A percentile compares a stretch with the other conserved stretches of the same genome.
Conservation (phyloP, 2,888 invertebrate genomes). For the Drosophila pseudotakahashii region DNA sequence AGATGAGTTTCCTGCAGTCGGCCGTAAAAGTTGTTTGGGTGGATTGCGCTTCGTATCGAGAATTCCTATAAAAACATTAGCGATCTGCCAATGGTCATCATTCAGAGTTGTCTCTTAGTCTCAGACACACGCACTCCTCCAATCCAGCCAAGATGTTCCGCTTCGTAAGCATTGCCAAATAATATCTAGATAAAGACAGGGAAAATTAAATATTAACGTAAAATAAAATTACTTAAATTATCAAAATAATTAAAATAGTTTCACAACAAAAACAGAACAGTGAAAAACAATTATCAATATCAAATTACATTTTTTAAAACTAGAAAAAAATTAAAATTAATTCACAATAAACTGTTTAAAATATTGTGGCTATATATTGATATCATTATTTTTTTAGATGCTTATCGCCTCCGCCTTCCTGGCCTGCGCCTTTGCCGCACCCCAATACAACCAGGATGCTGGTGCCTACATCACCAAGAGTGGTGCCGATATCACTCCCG, state of each 20-base stretch:
- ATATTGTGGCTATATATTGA: too few relatives aligned
- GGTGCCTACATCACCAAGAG: conserved; percentile 49
- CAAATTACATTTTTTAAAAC: too few relatives aligned
- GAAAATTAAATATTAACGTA: conserved; percentile 12
- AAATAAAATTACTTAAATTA: not conserved
- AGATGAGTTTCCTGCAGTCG: conserved; percentile 71
- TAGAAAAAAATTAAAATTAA: too few relatives aligned
- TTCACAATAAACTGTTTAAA: too few relatives aligned
- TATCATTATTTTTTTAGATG: conserved; percentile 40
- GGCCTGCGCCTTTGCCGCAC: conserved; percentile 56
- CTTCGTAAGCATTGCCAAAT: conserved; percentile 54
- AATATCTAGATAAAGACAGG: too few relatives aligned
- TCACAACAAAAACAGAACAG: too few relatives aligned
- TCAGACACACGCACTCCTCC: conserved; percentile 35
- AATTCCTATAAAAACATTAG: conserved; percentile 65
- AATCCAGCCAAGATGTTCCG: conserved; percentile 66
- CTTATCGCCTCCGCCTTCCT: conserved; percentile 60
- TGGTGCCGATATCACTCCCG: conserved; percentile 66
- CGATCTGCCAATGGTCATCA: conserved; percentile 52
- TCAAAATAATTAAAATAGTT: too few relatives aligned
- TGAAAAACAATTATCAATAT: too few relatives aligned
- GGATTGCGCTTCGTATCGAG: conserved; percentile 54
- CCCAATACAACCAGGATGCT: conserved; percentile 45
- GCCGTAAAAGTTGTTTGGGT: conserved; percentile 50
- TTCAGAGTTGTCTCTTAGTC: conserved; percentile 50